A percentile compares a stretch with the other conserved stretches of the same genome.
Conservation (phyloP, 2,888 invertebrate genomes). For the Taphrorychus bicolor region DNA sequence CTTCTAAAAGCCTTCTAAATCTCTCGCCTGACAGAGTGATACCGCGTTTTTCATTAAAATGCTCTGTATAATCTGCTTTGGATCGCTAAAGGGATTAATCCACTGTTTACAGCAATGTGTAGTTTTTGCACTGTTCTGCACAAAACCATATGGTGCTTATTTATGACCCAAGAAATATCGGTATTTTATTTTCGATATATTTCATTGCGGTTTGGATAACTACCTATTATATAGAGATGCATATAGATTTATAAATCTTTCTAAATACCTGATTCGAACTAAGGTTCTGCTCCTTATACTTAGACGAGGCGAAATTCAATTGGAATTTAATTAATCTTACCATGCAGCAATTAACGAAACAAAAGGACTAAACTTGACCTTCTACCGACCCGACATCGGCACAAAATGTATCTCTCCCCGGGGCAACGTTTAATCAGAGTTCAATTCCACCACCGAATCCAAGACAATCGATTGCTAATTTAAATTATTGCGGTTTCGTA, state of each 20-base stretch:
- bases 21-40: slow-evolving; percentile 7
- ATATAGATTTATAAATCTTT: too few relatives aligned
- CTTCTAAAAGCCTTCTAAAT: slow-evolving; percentile 5
- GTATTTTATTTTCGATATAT: too few relatives aligned
- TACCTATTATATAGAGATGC: too few relatives aligned
- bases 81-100: slow-evolving; percentile 10
- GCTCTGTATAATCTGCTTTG: slow-evolving; percentile 9
- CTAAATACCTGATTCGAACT: too few relatives aligned
- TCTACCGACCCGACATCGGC: neutral
- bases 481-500: slow-evolving; percentile 33
- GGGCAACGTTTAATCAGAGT: slow-evolving; percentile 12
- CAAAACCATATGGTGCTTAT: too few relatives aligned
- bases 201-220: too few relatives aligned
- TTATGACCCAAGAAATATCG: neutral
- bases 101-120: slow-evolving; percentile 13
- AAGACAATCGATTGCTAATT: slow-evolving; percentile 29
- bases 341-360: neutral
- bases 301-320: neutral
- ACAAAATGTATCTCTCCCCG: slow-evolving; percentile 3
- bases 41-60: slow-evolving; percentile 18
- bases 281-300: too few relatives aligned
- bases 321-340: neutral
- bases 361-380: slow-evolving; percentile 7
- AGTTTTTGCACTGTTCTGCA: slow-evolving; percentile 1
- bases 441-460: neutral